Evolutionary conservation across 1,140 invertebrate species (phyloP).

Genomic region (Drosophila lacertosa): DNA sequence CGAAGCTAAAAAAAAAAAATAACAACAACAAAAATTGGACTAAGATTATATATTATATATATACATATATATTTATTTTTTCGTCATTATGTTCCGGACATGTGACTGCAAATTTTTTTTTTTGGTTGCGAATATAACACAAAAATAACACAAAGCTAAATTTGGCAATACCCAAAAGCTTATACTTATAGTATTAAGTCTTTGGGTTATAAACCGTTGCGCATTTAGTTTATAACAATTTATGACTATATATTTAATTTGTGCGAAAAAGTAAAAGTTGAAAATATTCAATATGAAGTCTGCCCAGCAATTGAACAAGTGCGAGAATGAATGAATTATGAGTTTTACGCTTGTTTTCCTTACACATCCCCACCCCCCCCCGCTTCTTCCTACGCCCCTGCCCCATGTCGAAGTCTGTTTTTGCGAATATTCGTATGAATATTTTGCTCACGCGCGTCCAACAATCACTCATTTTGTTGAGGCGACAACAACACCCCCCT

Average conservation of each 20-base stretch:
- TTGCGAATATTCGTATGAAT: slow-evolving; percentile 71
- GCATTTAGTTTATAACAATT: background rate
- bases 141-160: slow-evolving; percentile 12
- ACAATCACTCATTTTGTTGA: slow-evolving; percentile 72
- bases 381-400: background rate
- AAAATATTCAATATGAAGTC: background rate
- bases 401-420: background rate
- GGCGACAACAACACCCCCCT: slow-evolving; percentile 22
- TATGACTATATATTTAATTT: background rate
- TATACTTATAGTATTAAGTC: slow-evolving; percentile 1
- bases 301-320: slow-evolving; percentile 7
- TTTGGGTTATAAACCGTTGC: background rate
- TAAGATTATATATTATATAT: too few species aligned
- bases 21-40: slow-evolving; percentile 1
- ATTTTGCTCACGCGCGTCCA: slow-evolving; percentile 78
- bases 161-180: slow-evolving; percentile 8
- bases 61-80: too few species aligned
- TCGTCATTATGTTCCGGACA: slow-evolving; percentile 51
- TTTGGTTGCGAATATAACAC: slow-evolving; percentile 40
- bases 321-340: slow-evolving; percentile 64
- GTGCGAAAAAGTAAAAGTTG: slow-evolving; percentile 12
- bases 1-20: slow-evolving; percentile 24
- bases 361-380: background rate
- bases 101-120: slow-evolving; percentile 54
- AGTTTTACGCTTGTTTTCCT: slow-evolving; percentile 15